A percentile compares a stretch with the other conserved stretches of the same genome.
Conservation (phyloP, 1,140 invertebrate genomes). For the Palaemon carinicauda region DNA sequence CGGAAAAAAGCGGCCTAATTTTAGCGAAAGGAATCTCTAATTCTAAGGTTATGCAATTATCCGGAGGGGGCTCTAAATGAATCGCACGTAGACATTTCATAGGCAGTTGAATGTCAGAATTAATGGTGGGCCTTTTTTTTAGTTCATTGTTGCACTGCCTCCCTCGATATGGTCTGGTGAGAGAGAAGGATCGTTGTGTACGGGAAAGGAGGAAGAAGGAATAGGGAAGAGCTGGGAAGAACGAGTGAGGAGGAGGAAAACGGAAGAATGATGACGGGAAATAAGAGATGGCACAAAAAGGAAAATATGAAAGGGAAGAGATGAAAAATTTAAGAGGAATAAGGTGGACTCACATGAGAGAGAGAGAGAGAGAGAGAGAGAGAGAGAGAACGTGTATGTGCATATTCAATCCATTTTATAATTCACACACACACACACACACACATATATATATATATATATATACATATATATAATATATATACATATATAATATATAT, state of each 20-base stretch:
- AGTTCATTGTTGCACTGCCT: slow-evolving; percentile 1
- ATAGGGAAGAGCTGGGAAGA: neutral
- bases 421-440: no score
- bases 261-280: neutral
- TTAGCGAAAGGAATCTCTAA: neutral
- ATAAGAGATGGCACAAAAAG: neutral
- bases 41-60: neutral
- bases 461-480: neutral
- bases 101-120: slow-evolving; percentile 45
- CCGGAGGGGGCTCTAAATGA: slow-evolving; percentile 2
- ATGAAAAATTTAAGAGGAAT: neutral
- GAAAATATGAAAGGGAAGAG: no score
- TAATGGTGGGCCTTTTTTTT: slow-evolving; percentile 35
- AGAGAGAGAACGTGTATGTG: no score
- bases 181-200: neutral
- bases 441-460: neutral
- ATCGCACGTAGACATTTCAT: slow-evolving; percentile 40
- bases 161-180: neutral
- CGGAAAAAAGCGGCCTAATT: neutral
- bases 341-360: neutral
- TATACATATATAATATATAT: neutral
- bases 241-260: neutral
- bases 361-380: neutral
- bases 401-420: no score
- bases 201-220: neutral